Percentiles rank a stretch among this genome's conserved stretches.
Evolutionary conservation across 64 coral and sea anemone genomes (phyloP).

Genomic region (Actinia equina): DNA sequence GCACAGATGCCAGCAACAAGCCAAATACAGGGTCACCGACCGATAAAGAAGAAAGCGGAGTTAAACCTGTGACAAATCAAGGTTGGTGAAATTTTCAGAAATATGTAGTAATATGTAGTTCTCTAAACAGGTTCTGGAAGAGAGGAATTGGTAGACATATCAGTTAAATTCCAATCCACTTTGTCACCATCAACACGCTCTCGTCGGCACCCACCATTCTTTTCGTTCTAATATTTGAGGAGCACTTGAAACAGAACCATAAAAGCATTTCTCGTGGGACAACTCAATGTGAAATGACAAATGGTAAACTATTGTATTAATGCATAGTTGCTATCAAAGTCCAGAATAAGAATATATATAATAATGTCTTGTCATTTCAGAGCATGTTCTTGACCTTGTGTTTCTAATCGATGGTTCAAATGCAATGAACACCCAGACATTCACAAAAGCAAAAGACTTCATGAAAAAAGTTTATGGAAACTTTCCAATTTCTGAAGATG

Average conservation of each 20-base stretch:
- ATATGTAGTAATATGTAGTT: not conserved
- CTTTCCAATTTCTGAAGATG: conserved; percentile 34
- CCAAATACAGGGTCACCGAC: not conserved
- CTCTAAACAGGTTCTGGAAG: not conserved
- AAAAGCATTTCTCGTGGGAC: no score
- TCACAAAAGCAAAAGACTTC: conserved; percentile 21
- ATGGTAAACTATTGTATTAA: no score
- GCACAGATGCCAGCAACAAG: not conserved
- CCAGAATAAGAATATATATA: no score
- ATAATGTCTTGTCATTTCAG: not conserved
- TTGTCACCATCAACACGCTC: no score
- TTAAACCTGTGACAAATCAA: conserved; percentile 6
- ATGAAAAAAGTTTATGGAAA: conserved; percentile 50
- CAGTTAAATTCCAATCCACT: no score
- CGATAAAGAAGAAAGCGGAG: not conserved
- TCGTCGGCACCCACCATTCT: no score
- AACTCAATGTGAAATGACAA: no score
- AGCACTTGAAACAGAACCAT: no score
- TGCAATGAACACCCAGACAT: not conserved
- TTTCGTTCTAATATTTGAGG: no score
- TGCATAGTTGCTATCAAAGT: no score
- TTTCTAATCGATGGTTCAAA: conserved; percentile 43
- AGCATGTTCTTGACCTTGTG: conserved; percentile 37
- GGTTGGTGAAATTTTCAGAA: not conserved
- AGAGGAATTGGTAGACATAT: no score